These are phyloP conservation scores for Trematomus loennbergii DNA, from an alignment of 2,113 vertebrate species.

Conservation along the genomic window DNA sequence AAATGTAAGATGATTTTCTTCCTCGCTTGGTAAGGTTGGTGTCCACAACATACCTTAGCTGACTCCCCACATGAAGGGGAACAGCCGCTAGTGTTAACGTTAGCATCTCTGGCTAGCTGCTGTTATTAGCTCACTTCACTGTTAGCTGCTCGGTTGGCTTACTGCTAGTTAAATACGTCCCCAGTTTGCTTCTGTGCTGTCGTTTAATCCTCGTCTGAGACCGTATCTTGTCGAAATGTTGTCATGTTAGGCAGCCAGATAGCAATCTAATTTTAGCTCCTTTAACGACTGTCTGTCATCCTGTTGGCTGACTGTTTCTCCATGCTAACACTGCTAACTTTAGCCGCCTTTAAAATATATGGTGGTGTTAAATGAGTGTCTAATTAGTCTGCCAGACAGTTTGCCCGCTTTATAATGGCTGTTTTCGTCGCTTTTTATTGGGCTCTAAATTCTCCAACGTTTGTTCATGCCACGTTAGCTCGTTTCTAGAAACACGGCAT, in stretches of 20 bases:
- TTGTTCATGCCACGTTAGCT: background rate
- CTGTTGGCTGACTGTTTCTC: conserved; percentile 45
- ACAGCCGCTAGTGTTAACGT: conserved; percentile 41
- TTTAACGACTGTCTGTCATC: conserved; percentile 41
- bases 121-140: conserved; percentile 47
- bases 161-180: background rate
- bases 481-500: background rate
- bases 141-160: conserved; percentile 36
- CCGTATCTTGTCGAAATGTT: conserved; percentile 19
- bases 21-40: background rate
- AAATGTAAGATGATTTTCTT: background rate
- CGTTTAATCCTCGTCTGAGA: background rate
- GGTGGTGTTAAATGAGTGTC: background rate
- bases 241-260: conserved; percentile 15
- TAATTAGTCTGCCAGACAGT: background rate
- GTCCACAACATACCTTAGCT: conserved; percentile 17
- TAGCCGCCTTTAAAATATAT: conserved; percentile 44
- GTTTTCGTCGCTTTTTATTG: background rate
- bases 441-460: background rate
- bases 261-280: conserved; percentile 54
- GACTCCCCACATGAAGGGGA: conserved; percentile 43
- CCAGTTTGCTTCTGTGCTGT: background rate
- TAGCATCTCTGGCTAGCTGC: conserved; percentile 40
- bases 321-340: conserved; percentile 66
- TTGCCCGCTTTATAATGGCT: background rate